Evolutionary conservation across 2,113 vertebrate species (phyloP).

Genomic region (Spilogale gracilis): DNA sequence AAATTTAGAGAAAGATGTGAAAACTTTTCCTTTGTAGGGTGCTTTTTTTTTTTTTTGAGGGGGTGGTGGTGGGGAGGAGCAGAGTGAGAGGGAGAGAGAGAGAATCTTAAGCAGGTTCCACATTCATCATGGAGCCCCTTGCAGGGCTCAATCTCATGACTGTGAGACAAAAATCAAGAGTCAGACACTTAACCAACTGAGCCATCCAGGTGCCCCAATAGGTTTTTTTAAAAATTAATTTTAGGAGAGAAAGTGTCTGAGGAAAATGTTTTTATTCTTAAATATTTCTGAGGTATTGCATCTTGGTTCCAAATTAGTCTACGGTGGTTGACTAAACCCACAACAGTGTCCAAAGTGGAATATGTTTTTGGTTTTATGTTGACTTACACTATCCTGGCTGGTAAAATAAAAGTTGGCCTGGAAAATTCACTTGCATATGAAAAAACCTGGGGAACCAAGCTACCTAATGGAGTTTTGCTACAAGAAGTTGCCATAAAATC

Average conservation of each 20-base stretch:
- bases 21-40: not conserved
- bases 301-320: not conserved
- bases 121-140: not conserved
- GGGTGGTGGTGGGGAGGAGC: not conserved
- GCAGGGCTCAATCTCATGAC: not conserved
- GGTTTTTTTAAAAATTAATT: not conserved
- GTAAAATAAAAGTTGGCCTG: constrained; percentile 48
- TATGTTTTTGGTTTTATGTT: constrained; percentile 58
- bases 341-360: constrained; percentile 33
- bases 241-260: not conserved
- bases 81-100: not conserved
- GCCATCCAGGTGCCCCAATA: not conserved
- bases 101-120: not conserved
- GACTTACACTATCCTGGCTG: not conserved
- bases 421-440: constrained; percentile 47
- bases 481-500: not conserved
- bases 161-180: not conserved
- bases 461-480: not conserved
- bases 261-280: constrained; percentile 41
- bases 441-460: constrained; percentile 37
- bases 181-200: not conserved
- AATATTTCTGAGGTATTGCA: not conserved
- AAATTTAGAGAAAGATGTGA: not conserved
- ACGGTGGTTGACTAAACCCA: not conserved
- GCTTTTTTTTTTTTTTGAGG: not conserved